Percentiles rank a stretch among this genome's conserved stretches.
Evolutionary conservation across 2,113 vertebrate species (phyloP).

Genomic region (Brachionichthys hirsutus): DNA sequence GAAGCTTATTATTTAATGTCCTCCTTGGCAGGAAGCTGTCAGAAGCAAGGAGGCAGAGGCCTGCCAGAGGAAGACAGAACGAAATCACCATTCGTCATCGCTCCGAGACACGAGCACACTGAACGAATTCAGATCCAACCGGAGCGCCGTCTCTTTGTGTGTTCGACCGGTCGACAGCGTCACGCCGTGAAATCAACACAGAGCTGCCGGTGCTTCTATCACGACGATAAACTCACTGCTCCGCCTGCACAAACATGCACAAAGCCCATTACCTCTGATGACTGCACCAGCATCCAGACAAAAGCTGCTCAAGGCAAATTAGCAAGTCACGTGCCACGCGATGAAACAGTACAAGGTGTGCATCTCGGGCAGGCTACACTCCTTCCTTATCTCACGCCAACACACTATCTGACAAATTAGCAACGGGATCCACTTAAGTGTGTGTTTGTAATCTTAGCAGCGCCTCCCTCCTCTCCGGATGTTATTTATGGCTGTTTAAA

Average conservation of each 20-base stretch:
- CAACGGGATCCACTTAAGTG: constrained; percentile 62
- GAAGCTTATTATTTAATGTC: constrained; percentile 71
- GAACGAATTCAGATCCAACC: constrained; percentile 59
- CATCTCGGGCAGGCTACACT: constrained; percentile 56
- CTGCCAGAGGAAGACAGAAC: constrained; percentile 56
- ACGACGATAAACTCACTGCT: constrained; percentile 23
- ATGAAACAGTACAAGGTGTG: constrained; percentile 57
- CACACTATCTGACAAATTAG: constrained; percentile 75
- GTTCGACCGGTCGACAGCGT: not conserved
- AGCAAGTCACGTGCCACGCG: constrained; percentile 58
- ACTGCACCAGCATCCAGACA: constrained; percentile 38
- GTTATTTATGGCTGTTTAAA: constrained; percentile 75
- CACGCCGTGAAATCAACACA: constrained; percentile 32
- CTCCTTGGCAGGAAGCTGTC: constrained; percentile 64
- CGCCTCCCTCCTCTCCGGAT: constrained; percentile 59
- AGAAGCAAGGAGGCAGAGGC: constrained; percentile 41
- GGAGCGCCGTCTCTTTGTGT: constrained; percentile 3
- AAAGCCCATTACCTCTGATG: constrained; percentile 38
- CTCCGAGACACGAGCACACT: constrained; percentile 42
- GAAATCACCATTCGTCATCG: constrained; percentile 55
- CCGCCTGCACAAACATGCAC: constrained; percentile 6
- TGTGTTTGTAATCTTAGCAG: constrained; percentile 10
- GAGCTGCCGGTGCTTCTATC: constrained; percentile 56
- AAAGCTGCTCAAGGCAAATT: constrained; percentile 58
- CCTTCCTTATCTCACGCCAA: constrained; percentile 68